Conservation (phyloP, 2,888 invertebrate genomes). For the Tanaodytes sp. region DNA sequence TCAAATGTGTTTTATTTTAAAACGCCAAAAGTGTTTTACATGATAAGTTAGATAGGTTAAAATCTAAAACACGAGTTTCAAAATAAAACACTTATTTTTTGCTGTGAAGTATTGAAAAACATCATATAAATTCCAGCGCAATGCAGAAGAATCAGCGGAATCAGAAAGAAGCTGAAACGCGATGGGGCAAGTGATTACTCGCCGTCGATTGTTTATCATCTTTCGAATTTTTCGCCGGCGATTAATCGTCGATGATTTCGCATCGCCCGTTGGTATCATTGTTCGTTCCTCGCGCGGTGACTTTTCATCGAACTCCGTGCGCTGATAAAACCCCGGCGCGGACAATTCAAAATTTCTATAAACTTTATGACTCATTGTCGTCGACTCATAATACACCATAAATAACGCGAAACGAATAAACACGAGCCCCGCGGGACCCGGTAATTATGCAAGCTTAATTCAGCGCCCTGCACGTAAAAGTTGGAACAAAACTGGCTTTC, state of each 20-base stretch:
- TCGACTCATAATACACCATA: constrained; percentile 26
- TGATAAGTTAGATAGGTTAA: too few species aligned
- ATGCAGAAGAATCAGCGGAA: too few species aligned
- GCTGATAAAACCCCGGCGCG: not conserved
- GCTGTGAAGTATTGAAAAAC: too few species aligned
- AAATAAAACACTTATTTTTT: too few species aligned
- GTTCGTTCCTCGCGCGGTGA: constrained; percentile 3
- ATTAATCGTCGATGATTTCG: not conserved
- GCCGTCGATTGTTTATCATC: too few species aligned
- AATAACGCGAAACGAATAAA: constrained; percentile 18
- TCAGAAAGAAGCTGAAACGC: too few species aligned
- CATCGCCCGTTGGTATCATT: not conserved
- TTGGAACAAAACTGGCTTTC: constrained; percentile 21
- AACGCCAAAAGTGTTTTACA: too few species aligned
- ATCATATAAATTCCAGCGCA: too few species aligned
- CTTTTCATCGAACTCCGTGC: not conserved
- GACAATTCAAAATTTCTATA: constrained; percentile 5
- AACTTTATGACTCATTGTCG: constrained; percentile 37
- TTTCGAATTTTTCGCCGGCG: not conserved
- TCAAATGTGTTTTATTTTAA: too few species aligned
- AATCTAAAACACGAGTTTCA: too few species aligned
- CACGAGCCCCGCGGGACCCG: not conserved
- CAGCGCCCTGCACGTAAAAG: not conserved
- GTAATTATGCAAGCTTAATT: constrained; percentile 13
- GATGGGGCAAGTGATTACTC: too few species aligned